Percentiles rank a stretch among this genome's conserved stretches.
Conservation (phyloP, 1,140 invertebrate genomes). For the Aphis gossypii region DNA sequence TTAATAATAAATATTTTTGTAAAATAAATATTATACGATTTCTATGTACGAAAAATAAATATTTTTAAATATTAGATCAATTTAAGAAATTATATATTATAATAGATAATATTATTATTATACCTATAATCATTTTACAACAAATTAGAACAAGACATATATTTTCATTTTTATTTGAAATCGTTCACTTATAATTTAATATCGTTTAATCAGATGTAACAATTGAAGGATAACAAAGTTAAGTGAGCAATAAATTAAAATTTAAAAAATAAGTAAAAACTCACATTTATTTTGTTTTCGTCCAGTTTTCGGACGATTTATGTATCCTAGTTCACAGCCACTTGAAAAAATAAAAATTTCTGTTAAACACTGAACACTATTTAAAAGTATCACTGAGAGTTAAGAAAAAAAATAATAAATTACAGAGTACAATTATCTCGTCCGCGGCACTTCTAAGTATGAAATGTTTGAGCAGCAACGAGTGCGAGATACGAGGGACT, state of each 20-base stretch:
- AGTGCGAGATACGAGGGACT: constrained; percentile 56
- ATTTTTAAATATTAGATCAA: neutral
- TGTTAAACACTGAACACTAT: constrained; percentile 41
- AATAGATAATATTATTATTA: no score
- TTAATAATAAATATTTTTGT: neutral
- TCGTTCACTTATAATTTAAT: neutral
- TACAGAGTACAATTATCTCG: constrained; percentile 50
- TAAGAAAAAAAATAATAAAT: constrained; percentile 14
- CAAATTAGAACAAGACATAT: neutral
- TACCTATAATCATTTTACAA: neutral
- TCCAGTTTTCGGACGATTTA: constrained; percentile 28
- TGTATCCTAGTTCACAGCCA: constrained; percentile 28
- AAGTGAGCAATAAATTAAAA: neutral
- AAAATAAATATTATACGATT: neutral
- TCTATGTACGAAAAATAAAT: neutral
- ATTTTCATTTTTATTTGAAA: neutral
- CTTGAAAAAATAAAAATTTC: constrained; percentile 6
- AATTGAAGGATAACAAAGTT: neutral
- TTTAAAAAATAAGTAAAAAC: neutral
- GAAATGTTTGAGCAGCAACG: constrained; percentile 52
- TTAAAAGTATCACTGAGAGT: neutral
- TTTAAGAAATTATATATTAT: neutral
- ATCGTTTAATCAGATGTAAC: neutral
- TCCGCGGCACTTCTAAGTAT: constrained; percentile 48
- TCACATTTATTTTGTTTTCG: constrained; percentile 14